These are phyloP conservation scores for Brachionus plicatilis DNA, from an alignment of 1,140 invertebrate genomes.

Conservation along the genomic window DNA sequence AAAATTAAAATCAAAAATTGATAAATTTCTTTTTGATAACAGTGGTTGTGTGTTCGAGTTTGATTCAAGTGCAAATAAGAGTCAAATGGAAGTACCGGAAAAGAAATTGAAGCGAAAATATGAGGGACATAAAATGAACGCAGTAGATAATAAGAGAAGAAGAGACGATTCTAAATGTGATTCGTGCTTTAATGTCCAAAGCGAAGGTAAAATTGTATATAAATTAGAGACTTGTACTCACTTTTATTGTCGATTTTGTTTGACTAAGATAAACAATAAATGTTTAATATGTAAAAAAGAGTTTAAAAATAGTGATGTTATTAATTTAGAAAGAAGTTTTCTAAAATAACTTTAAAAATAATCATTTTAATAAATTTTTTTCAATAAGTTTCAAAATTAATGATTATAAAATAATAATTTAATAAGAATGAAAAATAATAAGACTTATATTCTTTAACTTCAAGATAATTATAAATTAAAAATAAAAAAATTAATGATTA, in stretches of 20 bases:
- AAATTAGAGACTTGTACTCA: not conserved
- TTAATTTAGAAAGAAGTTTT: constrained; percentile 28
- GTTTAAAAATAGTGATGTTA: constrained; percentile 19
- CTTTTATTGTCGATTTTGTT: not conserved
- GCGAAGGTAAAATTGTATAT: not conserved
- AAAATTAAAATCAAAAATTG: constrained; percentile 28
- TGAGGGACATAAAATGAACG: not conserved
- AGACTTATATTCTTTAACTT: not conserved
- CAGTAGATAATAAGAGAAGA: not conserved
- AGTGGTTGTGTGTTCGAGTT: not conserved
- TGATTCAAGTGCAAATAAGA: not conserved
- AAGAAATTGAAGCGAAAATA: not conserved
- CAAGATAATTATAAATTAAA: no score
- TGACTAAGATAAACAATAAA: not conserved
- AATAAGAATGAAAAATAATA: not conserved
- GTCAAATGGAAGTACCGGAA: not conserved
- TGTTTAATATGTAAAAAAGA: not conserved
- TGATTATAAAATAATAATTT: no score
- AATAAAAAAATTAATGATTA: no score
- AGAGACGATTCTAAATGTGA: not conserved
- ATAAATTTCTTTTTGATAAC: constrained; percentile 36
- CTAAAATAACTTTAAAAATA: not conserved
- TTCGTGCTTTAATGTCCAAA: not conserved
- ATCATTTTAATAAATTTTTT: not conserved
- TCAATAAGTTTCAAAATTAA: not conserved